Evolutionary conservation across 1,140 invertebrate species (phyloP).

Genomic region (Trichonephila clavata): DNA sequence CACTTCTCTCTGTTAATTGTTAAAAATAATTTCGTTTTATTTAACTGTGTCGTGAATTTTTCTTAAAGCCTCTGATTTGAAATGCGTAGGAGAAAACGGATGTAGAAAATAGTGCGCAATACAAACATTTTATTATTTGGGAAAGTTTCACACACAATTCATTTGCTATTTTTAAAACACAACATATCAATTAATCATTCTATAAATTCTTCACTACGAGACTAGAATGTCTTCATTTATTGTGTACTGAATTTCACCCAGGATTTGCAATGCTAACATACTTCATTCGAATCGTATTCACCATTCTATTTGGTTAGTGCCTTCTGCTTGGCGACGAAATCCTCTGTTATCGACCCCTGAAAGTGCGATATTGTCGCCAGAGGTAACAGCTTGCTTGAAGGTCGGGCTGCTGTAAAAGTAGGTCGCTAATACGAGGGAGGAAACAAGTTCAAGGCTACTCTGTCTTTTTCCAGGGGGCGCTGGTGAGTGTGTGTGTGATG

Average conservation of each 20-base stretch:
- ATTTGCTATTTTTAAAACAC: no score
- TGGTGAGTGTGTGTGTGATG: constrained; percentile 5
- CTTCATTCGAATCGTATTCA: background rate
- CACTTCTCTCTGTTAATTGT: no score
- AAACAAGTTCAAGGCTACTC: constrained; percentile 78
- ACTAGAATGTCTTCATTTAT: no score
- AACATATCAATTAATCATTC: no score
- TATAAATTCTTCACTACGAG: no score
- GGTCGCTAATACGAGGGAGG: constrained; percentile 62
- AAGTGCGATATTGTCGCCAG: constrained; percentile 51
- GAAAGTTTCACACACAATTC: no score
- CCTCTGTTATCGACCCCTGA: constrained; percentile 59
- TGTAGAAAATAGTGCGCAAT: no score
- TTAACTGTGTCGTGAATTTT: no score
- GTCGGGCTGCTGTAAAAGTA: constrained; percentile 72
- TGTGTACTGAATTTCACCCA: background rate
- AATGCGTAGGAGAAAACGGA: no score
- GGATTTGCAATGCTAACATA: background rate
- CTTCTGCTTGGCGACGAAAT: constrained; percentile 41
- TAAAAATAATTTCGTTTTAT: no score
- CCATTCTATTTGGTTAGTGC: background rate
- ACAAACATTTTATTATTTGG: no score
- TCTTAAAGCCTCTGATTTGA: no score
- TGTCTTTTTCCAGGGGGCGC: constrained; percentile 62
- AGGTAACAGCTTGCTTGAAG: constrained; percentile 53